phyloP scores from a whole-genome alignment of 2,888 invertebrate species.

The Stenchaetothrips biformis region DNA sequence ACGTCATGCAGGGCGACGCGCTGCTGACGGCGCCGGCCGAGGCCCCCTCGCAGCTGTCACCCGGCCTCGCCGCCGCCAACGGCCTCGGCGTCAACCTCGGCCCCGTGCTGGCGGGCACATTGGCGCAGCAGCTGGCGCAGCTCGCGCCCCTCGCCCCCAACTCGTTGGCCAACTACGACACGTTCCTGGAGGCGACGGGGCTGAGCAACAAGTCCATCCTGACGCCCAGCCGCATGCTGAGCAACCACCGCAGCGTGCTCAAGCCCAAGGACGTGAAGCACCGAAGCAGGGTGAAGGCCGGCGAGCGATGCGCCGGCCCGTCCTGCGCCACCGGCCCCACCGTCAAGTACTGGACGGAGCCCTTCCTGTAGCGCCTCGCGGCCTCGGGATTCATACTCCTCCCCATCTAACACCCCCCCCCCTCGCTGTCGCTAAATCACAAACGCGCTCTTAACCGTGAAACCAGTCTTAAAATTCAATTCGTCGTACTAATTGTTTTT shows the following conservation, averaged over 20 bases:
- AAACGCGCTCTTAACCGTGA: not conserved
- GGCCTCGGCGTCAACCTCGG: constrained; percentile 38
- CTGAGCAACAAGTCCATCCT: constrained; percentile 73
- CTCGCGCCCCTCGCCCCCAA: constrained; percentile 43
- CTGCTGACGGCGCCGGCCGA: constrained; percentile 49
- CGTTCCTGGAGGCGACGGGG: constrained; percentile 72
- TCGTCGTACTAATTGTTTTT: too few species aligned
- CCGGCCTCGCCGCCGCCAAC: constrained; percentile 43
- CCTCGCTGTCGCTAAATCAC: not conserved
- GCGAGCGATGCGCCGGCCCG: constrained; percentile 48
- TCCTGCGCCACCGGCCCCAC: constrained; percentile 38
- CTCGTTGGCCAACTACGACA: constrained; percentile 56
- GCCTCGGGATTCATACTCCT: too few species aligned
- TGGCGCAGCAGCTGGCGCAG: constrained; percentile 40
- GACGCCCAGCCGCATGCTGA: constrained; percentile 61
- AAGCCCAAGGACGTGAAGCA: constrained; percentile 75
- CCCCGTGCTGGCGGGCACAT: not conserved
- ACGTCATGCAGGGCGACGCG: constrained; percentile 47
- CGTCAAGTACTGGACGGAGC: constrained; percentile 50
- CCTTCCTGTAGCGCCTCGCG: constrained; percentile 42
- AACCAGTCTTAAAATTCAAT: not conserved
- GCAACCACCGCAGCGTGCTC: constrained; percentile 69
- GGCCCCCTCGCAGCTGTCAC: constrained; percentile 48
- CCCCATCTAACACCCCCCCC: not conserved
- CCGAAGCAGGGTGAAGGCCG: constrained; percentile 60